Evolutionary conservation across 1,140 invertebrate species (phyloP), one percentile per base, ranked within the genome.

Genomic region (Drosophila sp.): DNA sequence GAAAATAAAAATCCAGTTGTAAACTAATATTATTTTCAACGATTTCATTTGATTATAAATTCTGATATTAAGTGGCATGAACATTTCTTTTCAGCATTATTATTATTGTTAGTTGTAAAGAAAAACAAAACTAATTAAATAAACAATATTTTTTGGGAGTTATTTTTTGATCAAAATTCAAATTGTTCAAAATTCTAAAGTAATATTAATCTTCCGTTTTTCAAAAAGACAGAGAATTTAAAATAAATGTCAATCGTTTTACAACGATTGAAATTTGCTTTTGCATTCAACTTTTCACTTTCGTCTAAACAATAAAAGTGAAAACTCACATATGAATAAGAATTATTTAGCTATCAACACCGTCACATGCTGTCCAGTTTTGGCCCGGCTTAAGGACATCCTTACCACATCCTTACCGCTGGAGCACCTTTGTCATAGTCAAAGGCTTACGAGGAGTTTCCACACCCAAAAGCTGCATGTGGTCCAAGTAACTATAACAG

Each of bases 401-500:
- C 41, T 43, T 43, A 40, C 40, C 59, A 4, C 36, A 45, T n/a
- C n/a, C n/a, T n/a, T 8, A 43, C 38, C 32, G 6, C 9, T 8
- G 29, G 4, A 58, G 36, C 64, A 81, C 80, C 79, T 78, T 82
- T 75, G 81, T 80, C 72, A 40, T 11, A 32, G 27, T 43, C 32
- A 34, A 54, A 45, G 53, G 41, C 43, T 45, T 45, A 45, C 16
- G 9, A 21, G 3, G 27, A 50, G 46, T 32, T 48, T 50, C 14
- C 54, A 43, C 38, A 46, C 32, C 43, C 41, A 18, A 25, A 36
- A 16, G 38, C 41, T 41, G 59, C 61, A 25, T 65, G 51, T 25
- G 51, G 78, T 72, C 65, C 54, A 71, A 81, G 82, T 87, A 87
- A 86, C 82, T 86, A 87, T 87, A 87, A 78, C 71, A 89, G 78